These are phyloP conservation scores for Ciconia boyciana DNA, from an alignment of 2,113 vertebrate species.

Conservation along the genomic window DNA sequence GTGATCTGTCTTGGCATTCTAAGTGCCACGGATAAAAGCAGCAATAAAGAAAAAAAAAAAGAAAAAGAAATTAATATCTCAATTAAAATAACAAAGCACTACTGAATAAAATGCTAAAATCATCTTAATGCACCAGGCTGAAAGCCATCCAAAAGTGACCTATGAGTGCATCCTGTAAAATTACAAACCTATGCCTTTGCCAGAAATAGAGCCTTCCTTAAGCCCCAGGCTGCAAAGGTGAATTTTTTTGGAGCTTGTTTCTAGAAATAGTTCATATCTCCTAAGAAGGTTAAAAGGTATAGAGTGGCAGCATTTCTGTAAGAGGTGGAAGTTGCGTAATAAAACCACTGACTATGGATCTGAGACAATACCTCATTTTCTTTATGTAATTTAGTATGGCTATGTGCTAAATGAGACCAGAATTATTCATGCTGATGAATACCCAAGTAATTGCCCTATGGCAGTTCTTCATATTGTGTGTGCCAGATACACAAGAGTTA, in stretches of 20 bases:
- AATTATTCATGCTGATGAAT: conserved; percentile 31
- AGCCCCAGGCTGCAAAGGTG: background rate
- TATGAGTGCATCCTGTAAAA: background rate
- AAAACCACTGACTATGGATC: background rate
- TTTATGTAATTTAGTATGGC: background rate
- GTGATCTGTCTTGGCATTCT: background rate
- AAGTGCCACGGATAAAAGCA: conserved; percentile 2
- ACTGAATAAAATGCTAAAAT: conserved; percentile 21
- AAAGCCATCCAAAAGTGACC: conserved; percentile 13
- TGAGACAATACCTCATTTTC: background rate
- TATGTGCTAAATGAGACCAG: background rate
- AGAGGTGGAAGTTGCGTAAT: background rate
- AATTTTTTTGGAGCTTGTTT: background rate
- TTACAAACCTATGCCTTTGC: background rate
- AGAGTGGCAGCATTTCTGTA: background rate
- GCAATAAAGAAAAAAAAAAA: background rate
- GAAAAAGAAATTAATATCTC: background rate
- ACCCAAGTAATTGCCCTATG: background rate
- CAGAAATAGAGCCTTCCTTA: background rate
- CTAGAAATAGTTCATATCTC: background rate
- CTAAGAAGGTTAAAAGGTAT: background rate
- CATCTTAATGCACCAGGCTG: background rate
- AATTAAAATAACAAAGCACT: conserved; percentile 32
- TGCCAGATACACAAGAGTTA: background rate
- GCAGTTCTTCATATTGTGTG: background rate